Conservation (phyloP, 1,140 invertebrate species). For the Carcinoscorpius rotundicauda region DNA sequence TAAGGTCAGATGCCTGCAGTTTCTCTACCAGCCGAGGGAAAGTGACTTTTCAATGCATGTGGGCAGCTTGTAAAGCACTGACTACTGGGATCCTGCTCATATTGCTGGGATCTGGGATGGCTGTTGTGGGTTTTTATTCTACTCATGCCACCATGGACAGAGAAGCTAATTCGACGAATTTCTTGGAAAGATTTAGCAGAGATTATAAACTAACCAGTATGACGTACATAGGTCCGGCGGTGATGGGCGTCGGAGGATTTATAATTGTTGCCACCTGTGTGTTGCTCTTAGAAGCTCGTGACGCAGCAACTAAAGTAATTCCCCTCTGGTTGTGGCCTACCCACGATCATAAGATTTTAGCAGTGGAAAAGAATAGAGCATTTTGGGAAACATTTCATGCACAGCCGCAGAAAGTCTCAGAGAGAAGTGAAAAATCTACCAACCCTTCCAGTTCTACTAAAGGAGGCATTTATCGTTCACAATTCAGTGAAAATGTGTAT, state of each 20-base stretch:
- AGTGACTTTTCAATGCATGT: constrained; percentile 46
- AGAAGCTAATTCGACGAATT: constrained; percentile 15
- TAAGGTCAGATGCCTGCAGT: constrained; percentile 5
- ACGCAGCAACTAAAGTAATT: constrained; percentile 22
- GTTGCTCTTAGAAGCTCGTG: constrained; percentile 76
- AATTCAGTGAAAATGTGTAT: too few species aligned
- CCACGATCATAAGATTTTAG: constrained; percentile 14
- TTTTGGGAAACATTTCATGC: constrained; percentile 19
- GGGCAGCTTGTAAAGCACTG: constrained; percentile 78
- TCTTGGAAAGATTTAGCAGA: constrained; percentile 17
- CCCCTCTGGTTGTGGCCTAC: constrained; percentile 17
- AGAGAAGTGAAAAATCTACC: too few species aligned
- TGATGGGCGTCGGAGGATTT: constrained; percentile 86
- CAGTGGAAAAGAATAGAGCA: constrained; percentile 11
- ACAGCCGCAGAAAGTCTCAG: not conserved
- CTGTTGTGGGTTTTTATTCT: constrained; percentile 60
- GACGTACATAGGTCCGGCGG: constrained; percentile 79
- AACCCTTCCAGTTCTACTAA: too few species aligned
- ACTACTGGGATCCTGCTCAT: constrained; percentile 68
- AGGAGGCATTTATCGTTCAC: too few species aligned
- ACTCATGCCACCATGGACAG: constrained; percentile 41
- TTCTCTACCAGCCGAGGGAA: constrained; percentile 14
- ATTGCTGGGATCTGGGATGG: constrained; percentile 74
- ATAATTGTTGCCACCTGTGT: constrained; percentile 86
- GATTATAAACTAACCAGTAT: constrained; percentile 64